Evolutionary conservation across 1,140 invertebrate species (phyloP), one percentile per base, ranked within the genome.

Genomic region (Lordiphosa clarofinis): DNA sequence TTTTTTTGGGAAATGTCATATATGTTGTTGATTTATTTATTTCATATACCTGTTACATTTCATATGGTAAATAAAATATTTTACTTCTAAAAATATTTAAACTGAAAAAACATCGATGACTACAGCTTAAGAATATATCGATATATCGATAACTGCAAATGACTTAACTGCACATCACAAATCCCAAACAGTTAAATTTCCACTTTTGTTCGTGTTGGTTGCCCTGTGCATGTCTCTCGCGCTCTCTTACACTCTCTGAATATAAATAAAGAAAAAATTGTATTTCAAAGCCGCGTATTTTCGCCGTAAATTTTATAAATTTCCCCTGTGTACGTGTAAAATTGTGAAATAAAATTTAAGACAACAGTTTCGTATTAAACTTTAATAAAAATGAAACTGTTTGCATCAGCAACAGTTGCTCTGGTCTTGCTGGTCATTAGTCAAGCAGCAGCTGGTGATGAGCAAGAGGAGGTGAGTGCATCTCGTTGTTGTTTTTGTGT

Each of bases 381-480:
- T 31, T 36, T 56, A 21, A 28, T 38, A 38, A 84, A 56, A 21
- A 76, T 76, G 74, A 86, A 75, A 65, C 61, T 87, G 76, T 81
- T 63, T 36, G 69, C 61, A 54, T 69, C 76, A 87, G 72, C 82
- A 86, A 87, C 76, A 84, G 78, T 87, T 86, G 81, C 78, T 59
- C 64, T 74, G 15, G 12, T 86, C 50, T 46, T 86, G 65, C 40
- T 86, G 53, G 58, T 49, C 39, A 40, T 69, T 38, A 39, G 69
- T 48, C 71, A 81, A 67, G 74, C 62, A 55, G 70, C 63, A 54
- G 67, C 73, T 69, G 78, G 63, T 36, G 46, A 57, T 24, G 54
- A 62, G 28, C 49, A 47, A 13, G 56, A 50, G 13, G 62, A 73
- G 76, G 81, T 75, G 43, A 75, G 79, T 79, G 76, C 21, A 46